Conservation (phyloP, 2,888 invertebrate species). For the Hirtodrosophila duncani region DNA sequence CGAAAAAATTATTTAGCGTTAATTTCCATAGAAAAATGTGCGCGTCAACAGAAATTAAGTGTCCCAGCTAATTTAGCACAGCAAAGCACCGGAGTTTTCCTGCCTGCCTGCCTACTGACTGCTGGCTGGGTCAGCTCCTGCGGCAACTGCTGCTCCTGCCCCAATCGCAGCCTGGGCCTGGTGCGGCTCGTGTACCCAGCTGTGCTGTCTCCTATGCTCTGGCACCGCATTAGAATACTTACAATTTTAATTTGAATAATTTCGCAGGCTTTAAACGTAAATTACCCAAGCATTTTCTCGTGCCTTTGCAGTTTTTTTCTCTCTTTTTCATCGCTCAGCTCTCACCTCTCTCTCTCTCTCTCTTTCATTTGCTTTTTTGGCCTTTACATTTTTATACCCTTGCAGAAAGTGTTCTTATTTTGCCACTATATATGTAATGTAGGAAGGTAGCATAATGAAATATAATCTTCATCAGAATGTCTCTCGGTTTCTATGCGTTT, state of each 20-base stretch:
- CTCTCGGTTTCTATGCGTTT: no score
- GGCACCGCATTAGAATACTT: constrained; percentile 67
- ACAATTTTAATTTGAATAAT: constrained; percentile 70
- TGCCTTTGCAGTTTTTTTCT: constrained; percentile 48
- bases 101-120: no score
- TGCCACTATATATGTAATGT: no score
- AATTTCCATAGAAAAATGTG: constrained; percentile 72
- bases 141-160: constrained; percentile 4
- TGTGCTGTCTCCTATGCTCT: constrained; percentile 33
- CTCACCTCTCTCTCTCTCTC: constrained; percentile 29
- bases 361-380: constrained; percentile 27
- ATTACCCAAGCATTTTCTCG: constrained; percentile 59
- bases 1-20: constrained; percentile 68
- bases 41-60: constrained; percentile 71
- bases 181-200: constrained; percentile 17
- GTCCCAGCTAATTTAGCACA: constrained; percentile 70
- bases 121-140: constrained; percentile 30
- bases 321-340: constrained; percentile 11
- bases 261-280: constrained; percentile 70
- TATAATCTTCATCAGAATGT: no score
- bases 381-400: not conserved
- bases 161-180: constrained; percentile 11
- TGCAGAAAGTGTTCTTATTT: no score
- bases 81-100: no score
- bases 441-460: no score